These are phyloP conservation scores for Campylorhamphus procurvoides DNA, from an alignment of 2,113 vertebrate species.

Conservation along the genomic window DNA sequence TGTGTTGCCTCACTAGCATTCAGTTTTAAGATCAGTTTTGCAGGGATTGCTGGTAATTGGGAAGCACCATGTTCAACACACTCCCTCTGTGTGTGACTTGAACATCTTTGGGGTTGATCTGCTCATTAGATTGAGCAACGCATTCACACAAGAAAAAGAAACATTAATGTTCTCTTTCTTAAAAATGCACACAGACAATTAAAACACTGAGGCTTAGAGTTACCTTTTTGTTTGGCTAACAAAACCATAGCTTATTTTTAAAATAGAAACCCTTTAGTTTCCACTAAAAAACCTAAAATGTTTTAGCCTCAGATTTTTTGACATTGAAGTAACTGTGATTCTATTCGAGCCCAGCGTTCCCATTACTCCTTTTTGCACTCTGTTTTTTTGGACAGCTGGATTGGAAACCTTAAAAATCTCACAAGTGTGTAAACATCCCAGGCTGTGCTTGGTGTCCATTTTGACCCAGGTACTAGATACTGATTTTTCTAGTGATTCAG, in stretches of 20 bases:
- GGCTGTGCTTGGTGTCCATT: neutral
- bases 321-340: neutral
- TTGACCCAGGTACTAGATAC: neutral
- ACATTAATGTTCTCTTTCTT: neutral
- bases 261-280: neutral
- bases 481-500: neutral
- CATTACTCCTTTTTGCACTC: neutral
- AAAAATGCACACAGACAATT: neutral
- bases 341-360: neutral
- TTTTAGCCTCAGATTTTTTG: neutral
- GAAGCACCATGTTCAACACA: neutral
- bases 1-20: neutral
- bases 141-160: fast-evolving
- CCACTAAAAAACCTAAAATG: neutral
- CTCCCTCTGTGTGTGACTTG: neutral
- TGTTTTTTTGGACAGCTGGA: neutral
- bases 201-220: neutral
- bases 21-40: neutral
- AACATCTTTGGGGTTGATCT: neutral
- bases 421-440: neutral
- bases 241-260: neutral
- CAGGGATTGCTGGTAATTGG: neutral
- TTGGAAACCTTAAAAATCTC: neutral
- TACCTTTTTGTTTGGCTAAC: neutral
- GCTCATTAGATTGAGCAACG: neutral